Conservation (phyloP, 2,888 invertebrate genomes). For the Tetragonula carbonaria region DNA sequence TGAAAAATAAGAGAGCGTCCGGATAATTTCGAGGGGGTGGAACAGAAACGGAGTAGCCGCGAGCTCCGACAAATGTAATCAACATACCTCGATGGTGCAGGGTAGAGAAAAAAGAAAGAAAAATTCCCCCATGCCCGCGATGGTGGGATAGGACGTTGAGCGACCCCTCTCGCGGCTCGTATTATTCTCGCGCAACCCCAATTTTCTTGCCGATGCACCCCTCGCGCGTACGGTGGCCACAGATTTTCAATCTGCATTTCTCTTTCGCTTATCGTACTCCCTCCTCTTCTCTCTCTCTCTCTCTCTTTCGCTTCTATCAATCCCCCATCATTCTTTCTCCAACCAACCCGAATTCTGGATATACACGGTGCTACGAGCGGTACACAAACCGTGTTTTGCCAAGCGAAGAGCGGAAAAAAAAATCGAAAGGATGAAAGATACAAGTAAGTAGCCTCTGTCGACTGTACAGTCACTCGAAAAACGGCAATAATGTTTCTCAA, state of each 20-base stretch:
- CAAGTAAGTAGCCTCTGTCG: not conserved
- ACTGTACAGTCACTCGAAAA: not conserved
- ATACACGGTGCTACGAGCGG: conserved; percentile 31
- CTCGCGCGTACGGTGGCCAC: conserved; percentile 62
- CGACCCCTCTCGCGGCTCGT: conserved; percentile 51
- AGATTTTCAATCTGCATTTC: conserved; percentile 73
- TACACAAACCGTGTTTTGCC: conserved; percentile 41
- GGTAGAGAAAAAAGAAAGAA: conserved; percentile 46
- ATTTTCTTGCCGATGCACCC: conserved; percentile 71
- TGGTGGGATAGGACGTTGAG: conserved; percentile 32
- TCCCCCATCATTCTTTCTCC: conserved; percentile 1
- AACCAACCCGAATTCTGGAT: conserved; percentile 39
- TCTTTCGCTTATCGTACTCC: conserved; percentile 52
- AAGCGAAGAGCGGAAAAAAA: conserved; percentile 18
- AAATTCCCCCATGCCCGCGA: conserved; percentile 44
- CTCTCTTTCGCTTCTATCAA: not conserved
- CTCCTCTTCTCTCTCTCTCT: not conserved
- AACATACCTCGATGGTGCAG: conserved; percentile 65
- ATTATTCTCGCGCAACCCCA: conserved; percentile 71
- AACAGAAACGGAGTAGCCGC: conserved; percentile 43
- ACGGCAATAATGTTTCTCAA: no score
- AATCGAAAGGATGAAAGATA: not conserved
- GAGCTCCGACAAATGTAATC: conserved; percentile 65
- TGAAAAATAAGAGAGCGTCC: not conserved
- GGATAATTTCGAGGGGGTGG: not conserved